Base-by-base conservation (phyloP, 2,113 vertebrate species). In the Rhea pennata region DNA sequence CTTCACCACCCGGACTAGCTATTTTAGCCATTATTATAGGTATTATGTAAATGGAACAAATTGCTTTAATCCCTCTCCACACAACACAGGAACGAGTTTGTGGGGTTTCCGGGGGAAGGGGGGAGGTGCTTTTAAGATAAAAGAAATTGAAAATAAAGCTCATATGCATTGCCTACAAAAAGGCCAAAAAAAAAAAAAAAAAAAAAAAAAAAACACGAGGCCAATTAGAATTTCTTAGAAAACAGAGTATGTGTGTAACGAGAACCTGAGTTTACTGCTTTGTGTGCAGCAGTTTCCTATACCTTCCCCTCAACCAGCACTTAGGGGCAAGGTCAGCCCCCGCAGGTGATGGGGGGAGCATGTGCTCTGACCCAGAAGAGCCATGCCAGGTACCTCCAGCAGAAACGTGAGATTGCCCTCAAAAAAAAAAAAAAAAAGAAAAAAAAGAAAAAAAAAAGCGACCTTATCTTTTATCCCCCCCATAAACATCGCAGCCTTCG, bases 11-110 rank as follows among this genome's bases (percentile, higher is more conserved):
- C 3, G 4, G 2, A 19, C 42, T 5, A 8, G 15, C 12, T 17
- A 6, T 16, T 27, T 15, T 58, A 10, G 29, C 29, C 56, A 33
- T 15, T 8, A 15, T 1, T n/a, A 15, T 0, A 36, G 27, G 23
- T 8, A 0, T 14, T 12, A 42, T 0, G 44, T 42, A 33, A 48
- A 0, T 5, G 44, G 17, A 44, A 56, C 29, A 54, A 81, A n/a
- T 14, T 56, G 21, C 67, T 48, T 10, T 58, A 2, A 42, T 22
- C n/a, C n/a, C 29, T 65, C 11, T 1, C 10, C 22, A 15, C 36
- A 11, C 24, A 5, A 7, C 3, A 2, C 4, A 11, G 14, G 16
- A 15, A 24, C 1, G 2, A 11, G 11, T 54, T 54, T 24, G 50
- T 12, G 51, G 23, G 50, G 20, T 36, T 36, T 36, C 36, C 36